Base-by-base conservation (phyloP, 1,140 invertebrate species). In the Schlechtendalia chinensis region DNA sequence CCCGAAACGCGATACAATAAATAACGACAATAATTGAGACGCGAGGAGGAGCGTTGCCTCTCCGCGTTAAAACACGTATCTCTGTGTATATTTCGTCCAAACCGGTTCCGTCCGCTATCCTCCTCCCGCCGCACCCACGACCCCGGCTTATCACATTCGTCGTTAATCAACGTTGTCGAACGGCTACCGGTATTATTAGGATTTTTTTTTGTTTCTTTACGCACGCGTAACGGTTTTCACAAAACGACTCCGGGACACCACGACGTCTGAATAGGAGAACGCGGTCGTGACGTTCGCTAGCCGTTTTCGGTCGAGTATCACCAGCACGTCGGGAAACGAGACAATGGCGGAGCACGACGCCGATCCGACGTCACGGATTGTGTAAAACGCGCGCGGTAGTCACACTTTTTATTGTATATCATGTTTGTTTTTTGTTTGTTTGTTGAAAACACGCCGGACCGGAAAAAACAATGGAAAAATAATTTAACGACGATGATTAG, bases 121-220 rank as follows among this genome's bases (percentile, higher is more conserved):
- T 63, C 17, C 61, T 19, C 10, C 17, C 61, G 19, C 10, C n/a
- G 17, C 29, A 5, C 19, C n/a, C n/a, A n/a, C n/a, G n/a, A n/a
- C n/a, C 32, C 29, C 12, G 12, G 24, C 14, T 69, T 24, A 24
- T 58, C 6, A 58, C 24, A 58, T 58, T 24, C 29, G 29, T 72
- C 69, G 29, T 72, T 72, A 72, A 72, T 72, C 69, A 54, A 72
- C 27, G 24, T n/a, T 12, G 50, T 19, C 29, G 50, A 72, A 72
- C 47, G 29, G 69, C 69, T 72, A 72, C 69, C 17, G 69, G 69
- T 71, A 27, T 39, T 72, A 29, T 54, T 53, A 19, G 29, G 1
- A 19, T 32, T 63, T 32, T 29, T 27, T 32, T 32, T 63, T 63
- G 47, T 12, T 27, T 65, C 16, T 69, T 47, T 63, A 29, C 27